A percentile compares a stretch with the other conserved stretches of the same genome.
Conservation (phyloP, 2,113 vertebrate genomes). For the Bombycilla garrulus region DNA sequence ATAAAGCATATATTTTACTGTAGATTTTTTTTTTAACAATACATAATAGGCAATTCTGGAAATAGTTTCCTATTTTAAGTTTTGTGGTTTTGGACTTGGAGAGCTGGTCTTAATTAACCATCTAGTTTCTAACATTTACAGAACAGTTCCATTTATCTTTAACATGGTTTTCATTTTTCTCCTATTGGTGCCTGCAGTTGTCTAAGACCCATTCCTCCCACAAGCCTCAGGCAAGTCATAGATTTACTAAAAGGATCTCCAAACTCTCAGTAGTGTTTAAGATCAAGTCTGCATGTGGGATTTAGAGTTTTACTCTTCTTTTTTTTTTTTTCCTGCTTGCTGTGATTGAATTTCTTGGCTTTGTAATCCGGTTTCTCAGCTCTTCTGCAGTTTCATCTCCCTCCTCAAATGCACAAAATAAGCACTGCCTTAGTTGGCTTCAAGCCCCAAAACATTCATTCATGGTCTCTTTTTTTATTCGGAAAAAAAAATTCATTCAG, state of each 20-base stretch:
- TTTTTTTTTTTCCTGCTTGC: background rate
- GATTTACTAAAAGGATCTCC: slow-evolving; percentile 57
- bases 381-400: slow-evolving; percentile 57
- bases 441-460: slow-evolving; percentile 31
- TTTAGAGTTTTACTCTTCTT: slow-evolving; percentile 8
- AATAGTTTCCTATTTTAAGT: slow-evolving; percentile 82
- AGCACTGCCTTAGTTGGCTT: slow-evolving; percentile 29
- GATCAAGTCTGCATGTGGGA: slow-evolving; percentile 42
- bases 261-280: slow-evolving; percentile 51
- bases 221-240: slow-evolving; percentile 72
- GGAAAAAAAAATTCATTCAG: slow-evolving; percentile 47
- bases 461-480: background rate
- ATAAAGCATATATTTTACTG: slow-evolving; percentile 75
- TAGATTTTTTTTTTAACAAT: slow-evolving; percentile 73
- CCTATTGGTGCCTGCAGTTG: slow-evolving; percentile 72
- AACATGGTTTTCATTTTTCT: slow-evolving; percentile 81
- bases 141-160: slow-evolving; percentile 79
- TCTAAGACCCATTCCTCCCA: slow-evolving; percentile 70
- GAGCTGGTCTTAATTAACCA: slow-evolving; percentile 80
- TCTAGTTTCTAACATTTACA: slow-evolving; percentile 79
- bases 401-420: slow-evolving; percentile 28
- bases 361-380: slow-evolving; percentile 52
- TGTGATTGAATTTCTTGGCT: slow-evolving; percentile 65
- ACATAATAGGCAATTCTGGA: slow-evolving; percentile 81
- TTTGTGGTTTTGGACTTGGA: slow-evolving; percentile 78